Percentiles rank a stretch among this genome's conserved stretches.
Conservation (phyloP, 2,888 invertebrate species). For the Dolichopus griseipennis region DNA sequence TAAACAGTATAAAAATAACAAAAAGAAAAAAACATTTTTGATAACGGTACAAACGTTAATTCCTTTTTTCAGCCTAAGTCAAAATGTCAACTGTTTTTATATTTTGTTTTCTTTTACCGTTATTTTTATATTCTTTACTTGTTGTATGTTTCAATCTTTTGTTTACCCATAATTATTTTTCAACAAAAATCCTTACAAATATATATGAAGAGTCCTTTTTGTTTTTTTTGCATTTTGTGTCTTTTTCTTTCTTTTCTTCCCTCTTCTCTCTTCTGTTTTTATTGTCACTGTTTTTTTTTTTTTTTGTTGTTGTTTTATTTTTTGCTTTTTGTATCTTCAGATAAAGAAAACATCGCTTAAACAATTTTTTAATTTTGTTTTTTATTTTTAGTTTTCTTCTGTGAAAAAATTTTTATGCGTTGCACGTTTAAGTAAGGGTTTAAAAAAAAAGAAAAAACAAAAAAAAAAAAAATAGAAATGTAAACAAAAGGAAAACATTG, state of each 20-base stretch:
- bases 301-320: no score
- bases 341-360: not conserved
- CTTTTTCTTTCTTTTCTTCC: no score
- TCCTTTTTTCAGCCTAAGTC: not conserved
- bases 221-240: no score
- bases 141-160: not conserved
- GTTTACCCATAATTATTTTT: not conserved
- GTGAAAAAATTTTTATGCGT: not conserved
- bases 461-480: not conserved
- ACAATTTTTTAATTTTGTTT: not conserved
- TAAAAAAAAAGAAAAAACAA: not conserved
- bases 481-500: not conserved
- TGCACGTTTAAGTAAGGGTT: not conserved
- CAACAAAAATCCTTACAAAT: not conserved
- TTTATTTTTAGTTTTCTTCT: not conserved
- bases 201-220: not conserved
- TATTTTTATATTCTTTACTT: not conserved
- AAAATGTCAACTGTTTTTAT: not conserved
- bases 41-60: not conserved
- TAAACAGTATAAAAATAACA: not conserved
- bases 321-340: no score
- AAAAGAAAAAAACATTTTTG: not conserved
- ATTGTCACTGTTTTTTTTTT: no score
- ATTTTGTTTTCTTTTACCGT: not conserved
- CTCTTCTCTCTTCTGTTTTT: no score